These are phyloP conservation scores for Sialis fuliginosa DNA, from an alignment of 2,888 invertebrate genomes.

Conservation along the genomic window DNA sequence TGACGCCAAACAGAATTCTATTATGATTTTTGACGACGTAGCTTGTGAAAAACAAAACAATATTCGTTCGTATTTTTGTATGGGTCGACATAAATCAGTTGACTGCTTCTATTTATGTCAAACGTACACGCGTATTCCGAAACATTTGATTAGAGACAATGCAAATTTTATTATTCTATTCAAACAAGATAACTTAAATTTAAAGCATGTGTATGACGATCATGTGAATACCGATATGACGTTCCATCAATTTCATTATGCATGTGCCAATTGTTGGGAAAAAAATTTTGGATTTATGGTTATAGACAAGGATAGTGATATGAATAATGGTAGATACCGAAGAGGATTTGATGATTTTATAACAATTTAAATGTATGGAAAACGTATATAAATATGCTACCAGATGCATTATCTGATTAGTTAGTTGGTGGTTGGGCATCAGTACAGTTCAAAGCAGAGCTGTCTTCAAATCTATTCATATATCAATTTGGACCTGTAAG, in stretches of 20 bases:
- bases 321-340: slow-evolving; percentile 15
- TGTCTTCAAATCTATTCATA: too few species aligned
- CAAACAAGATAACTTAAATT: slow-evolving; percentile 17
- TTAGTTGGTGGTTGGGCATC: too few species aligned
- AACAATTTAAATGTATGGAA: too few species aligned
- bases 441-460: too few species aligned
- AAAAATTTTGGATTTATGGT: slow-evolving; percentile 13
- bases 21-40: slow-evolving; percentile 20
- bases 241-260: slow-evolving; percentile 12
- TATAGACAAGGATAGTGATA: slow-evolving; percentile 13
- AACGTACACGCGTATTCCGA: slow-evolving; percentile 17
- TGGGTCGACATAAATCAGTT: slow-evolving; percentile 16
- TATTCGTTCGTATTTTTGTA: slow-evolving; percentile 16
- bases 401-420: too few species aligned
- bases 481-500: too few species aligned
- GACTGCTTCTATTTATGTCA: slow-evolving; percentile 19
- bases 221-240: slow-evolving; percentile 11
- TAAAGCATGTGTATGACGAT: slow-evolving; percentile 13
- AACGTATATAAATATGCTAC: too few species aligned
- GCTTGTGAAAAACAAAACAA: slow-evolving; percentile 15
- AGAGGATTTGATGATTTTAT: slow-evolving; percentile 13
- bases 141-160: slow-evolving; percentile 19
- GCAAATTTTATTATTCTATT: slow-evolving; percentile 16
- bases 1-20: slow-evolving; percentile 13
- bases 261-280: slow-evolving; percentile 15